phyloP scores from a whole-genome alignment of 2,797 vertebrate species.

The Microchirus variegatus region DNA sequence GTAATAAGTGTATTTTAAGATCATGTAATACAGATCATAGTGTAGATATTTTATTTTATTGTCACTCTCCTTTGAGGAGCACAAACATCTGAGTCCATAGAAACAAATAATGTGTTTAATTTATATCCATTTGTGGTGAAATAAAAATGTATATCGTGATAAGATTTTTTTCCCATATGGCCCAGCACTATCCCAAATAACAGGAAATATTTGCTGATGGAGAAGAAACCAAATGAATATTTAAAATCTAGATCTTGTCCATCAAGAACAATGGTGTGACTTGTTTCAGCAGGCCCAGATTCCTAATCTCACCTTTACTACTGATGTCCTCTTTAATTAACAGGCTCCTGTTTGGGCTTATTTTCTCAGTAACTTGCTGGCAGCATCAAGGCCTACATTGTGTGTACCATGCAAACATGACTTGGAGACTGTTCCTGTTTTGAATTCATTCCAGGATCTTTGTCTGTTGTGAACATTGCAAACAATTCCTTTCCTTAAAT shows the following conservation, averaged over 20 bases:
- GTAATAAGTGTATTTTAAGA: too few relatives aligned
- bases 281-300: constrained; percentile 14
- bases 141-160: too few relatives aligned
- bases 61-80: too few relatives aligned
- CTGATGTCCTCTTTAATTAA: constrained; percentile 49
- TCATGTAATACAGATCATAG: too few relatives aligned
- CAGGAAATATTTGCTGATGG: constrained; percentile 59
- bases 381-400: constrained; percentile 26
- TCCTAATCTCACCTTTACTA: constrained; percentile 55
- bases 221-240: constrained; percentile 48
- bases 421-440: constrained; percentile 10
- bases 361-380: constrained; percentile 30
- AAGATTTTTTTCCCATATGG: too few relatives aligned
- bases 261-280: constrained; percentile 44
- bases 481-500: constrained; percentile 7
- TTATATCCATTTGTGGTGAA: too few relatives aligned
- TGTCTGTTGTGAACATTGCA: constrained; percentile 14
- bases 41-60: too few relatives aligned
- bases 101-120: too few relatives aligned
- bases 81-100: too few relatives aligned
- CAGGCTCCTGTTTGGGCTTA: constrained; percentile 41
- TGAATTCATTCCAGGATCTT: constrained; percentile 30
- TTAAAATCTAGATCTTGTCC: constrained; percentile 39
- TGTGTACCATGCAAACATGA: constrained; percentile 26
- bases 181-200: constrained; percentile 7